A percentile compares a stretch with the other conserved stretches of the same genome.
Conservation (phyloP, 2,888 invertebrate species). For the Hydraecia micacea region DNA sequence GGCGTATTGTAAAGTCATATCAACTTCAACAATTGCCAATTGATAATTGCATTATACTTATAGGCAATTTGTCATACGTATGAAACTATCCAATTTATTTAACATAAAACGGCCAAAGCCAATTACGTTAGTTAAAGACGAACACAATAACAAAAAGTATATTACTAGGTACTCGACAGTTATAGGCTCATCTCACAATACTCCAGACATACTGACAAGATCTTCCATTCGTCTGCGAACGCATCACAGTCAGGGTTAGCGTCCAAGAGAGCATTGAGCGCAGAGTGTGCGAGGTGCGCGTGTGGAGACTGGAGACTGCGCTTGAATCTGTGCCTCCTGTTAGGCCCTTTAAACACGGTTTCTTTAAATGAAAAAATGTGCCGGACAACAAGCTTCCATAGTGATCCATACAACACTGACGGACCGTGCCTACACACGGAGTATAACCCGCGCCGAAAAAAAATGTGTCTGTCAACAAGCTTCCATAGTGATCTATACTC, state of each 20-base stretch:
- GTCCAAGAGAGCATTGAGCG: background rate
- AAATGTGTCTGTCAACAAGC: background rate
- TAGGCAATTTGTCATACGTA: background rate
- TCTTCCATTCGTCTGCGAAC: background rate
- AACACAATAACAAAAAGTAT: background rate
- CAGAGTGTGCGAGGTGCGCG: background rate
- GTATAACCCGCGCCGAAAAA: too few relatives aligned
- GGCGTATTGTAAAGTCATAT: conserved; percentile 43
- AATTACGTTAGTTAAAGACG: background rate
- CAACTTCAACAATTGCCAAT: conserved; percentile 26
- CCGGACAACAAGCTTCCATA: background rate
- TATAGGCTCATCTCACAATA: background rate
- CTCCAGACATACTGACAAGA: background rate
- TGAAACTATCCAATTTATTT: background rate
- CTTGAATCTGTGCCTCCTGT: too few relatives aligned
- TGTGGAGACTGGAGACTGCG: background rate
- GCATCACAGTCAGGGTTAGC: background rate
- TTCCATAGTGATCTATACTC: background rate
- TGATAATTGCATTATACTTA: conserved; percentile 5
- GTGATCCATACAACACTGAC: background rate
- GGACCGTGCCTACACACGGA: too few relatives aligned
- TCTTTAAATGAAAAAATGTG: background rate
- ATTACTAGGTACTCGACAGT: background rate
- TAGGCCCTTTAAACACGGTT: too few relatives aligned
- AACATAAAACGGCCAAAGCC: background rate